These are phyloP conservation scores for Sciurus carolinensis DNA, from an alignment of 2,797 vertebrate species.

Conservation along the genomic window DNA sequence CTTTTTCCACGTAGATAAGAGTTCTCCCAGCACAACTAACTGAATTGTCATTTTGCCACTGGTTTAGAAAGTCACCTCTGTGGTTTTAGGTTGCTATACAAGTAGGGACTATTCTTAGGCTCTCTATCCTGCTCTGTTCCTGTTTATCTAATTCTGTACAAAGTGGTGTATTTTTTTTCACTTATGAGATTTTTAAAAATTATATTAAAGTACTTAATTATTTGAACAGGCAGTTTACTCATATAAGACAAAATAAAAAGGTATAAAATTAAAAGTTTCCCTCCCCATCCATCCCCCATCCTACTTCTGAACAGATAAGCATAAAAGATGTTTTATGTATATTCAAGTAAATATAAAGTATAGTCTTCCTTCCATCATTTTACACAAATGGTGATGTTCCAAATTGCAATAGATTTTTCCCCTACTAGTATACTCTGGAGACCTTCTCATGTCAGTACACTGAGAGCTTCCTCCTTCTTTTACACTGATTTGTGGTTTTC, in stretches of 20 bases:
- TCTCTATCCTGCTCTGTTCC: background rate
- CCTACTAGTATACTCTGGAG: too few relatives aligned
- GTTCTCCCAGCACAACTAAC: background rate
- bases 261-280: background rate
- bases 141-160: background rate
- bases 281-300: background rate
- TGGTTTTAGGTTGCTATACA: background rate
- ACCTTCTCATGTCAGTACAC: background rate
- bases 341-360: background rate
- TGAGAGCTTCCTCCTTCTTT: background rate
- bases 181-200: constrained; percentile 10
- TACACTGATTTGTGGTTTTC: background rate
- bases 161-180: background rate
- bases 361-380: background rate
- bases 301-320: constrained; percentile 26
- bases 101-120: background rate
- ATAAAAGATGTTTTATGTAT: background rate
- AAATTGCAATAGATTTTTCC: background rate
- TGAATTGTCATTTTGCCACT: background rate
- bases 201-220: background rate
- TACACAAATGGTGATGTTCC: background rate
- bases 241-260: constrained; percentile 55
- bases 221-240: constrained; percentile 6
- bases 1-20: constrained; percentile 26
- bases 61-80: background rate